phyloP scores from a whole-genome alignment of 2,888 invertebrate species.

The Ornithoptera priamus region DNA sequence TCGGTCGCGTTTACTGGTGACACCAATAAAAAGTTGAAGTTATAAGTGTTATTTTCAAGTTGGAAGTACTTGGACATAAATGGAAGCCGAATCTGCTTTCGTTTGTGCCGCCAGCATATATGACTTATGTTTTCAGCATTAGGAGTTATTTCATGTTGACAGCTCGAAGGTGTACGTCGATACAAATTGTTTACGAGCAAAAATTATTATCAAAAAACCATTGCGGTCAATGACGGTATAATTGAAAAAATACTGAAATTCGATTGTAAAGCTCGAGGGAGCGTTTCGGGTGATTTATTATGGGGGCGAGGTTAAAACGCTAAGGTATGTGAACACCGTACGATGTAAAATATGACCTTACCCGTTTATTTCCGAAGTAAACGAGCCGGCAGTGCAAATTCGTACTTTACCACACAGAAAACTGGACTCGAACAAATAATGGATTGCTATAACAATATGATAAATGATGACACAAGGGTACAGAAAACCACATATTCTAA shows the following conservation, averaged over 20 bases:
- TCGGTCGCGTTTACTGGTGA: neutral
- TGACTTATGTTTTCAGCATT: constrained; percentile 36
- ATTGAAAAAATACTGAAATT: constrained; percentile 76
- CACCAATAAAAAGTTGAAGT: neutral
- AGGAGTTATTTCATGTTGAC: constrained; percentile 39
- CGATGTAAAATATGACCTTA: constrained; percentile 46
- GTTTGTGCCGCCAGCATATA: constrained; percentile 26
- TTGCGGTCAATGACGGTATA: constrained; percentile 76
- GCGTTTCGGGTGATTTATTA: constrained; percentile 69
- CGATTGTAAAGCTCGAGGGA: constrained; percentile 67
- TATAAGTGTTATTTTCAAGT: constrained; percentile 45
- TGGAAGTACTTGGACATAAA: constrained; percentile 56
- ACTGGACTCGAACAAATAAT: constrained; percentile 25
- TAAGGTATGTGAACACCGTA: constrained; percentile 45
- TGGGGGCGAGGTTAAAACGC: constrained; percentile 53
- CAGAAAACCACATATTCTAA: neutral
- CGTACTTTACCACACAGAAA: constrained; percentile 36
- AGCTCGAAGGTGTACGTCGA: constrained; percentile 38
- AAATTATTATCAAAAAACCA: constrained; percentile 63
- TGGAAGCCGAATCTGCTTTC: constrained; percentile 36
- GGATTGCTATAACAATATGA: constrained; percentile 19
- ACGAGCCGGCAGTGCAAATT: constrained; percentile 36
- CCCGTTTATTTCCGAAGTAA: constrained; percentile 36
- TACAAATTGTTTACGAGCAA: constrained; percentile 69
- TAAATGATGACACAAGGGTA: constrained; percentile 1